Percentiles rank a stretch among this genome's conserved stretches.
Conservation (phyloP, 1,140 invertebrate genomes). For the Cotesia glomerata region DNA sequence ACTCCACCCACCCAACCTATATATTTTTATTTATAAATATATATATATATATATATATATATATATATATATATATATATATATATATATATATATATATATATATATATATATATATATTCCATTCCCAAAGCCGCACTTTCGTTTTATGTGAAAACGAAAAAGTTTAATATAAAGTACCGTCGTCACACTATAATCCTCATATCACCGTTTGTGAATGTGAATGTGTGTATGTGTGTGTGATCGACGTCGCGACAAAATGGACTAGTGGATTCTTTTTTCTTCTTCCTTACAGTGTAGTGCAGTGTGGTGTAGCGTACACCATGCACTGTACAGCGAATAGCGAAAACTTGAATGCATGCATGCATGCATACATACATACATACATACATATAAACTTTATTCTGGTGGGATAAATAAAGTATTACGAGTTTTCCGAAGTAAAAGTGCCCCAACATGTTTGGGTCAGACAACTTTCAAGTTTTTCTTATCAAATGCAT, state of each 20-base stretch:
- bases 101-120: neutral
- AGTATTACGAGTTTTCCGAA: slow-evolving; percentile 12
- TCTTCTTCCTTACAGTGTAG: neutral
- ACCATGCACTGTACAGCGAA: too few species aligned
- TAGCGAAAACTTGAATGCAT: neutral
- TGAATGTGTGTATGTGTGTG: neutral
- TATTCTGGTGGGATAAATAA: slow-evolving; percentile 13
- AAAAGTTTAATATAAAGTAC: slow-evolving; percentile 25
- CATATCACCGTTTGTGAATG: too few species aligned
- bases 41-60: neutral
- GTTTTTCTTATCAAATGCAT: neutral
- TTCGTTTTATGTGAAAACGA: slow-evolving; percentile 6
- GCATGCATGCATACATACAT: neutral
- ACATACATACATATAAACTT: slow-evolving; percentile 10
- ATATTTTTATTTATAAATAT: neutral
- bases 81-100: neutral
- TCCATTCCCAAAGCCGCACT: neutral
- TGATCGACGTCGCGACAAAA: slow-evolving; percentile 29
- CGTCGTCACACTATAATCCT: neutral
- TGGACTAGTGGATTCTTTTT: slow-evolving; percentile 22
- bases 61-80: neutral
- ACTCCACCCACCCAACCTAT: neutral
- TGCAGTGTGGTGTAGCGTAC: neutral
- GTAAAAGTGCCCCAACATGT: slow-evolving; percentile 10
- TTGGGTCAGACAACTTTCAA: slow-evolving; percentile 5